Percentiles rank a stretch among this genome's conserved stretches.
Conservation (phyloP, 2,797 vertebrate genomes). For the Pseudotriccus pelzelni region DNA sequence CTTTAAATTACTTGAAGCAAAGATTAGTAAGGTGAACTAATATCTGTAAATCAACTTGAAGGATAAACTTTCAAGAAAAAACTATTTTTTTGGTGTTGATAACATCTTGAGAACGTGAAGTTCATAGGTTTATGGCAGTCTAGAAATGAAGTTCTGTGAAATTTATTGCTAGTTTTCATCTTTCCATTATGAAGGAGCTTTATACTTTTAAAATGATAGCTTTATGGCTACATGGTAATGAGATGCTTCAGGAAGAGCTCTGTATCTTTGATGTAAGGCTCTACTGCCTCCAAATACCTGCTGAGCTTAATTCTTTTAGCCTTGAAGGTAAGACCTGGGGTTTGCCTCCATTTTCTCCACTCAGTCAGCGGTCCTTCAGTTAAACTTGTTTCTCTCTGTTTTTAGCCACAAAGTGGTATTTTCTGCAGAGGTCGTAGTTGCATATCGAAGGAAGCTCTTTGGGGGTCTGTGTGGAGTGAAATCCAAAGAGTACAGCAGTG, state of each 20-base stretch:
- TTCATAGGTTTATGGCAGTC: background rate
- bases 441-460: background rate
- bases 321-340: background rate
- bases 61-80: background rate
- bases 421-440: background rate
- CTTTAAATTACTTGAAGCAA: background rate
- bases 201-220: background rate
- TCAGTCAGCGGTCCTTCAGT: background rate
- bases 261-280: background rate
- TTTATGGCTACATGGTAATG: background rate
- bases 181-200: background rate
- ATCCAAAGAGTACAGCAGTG: background rate
- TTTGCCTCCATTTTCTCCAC: background rate
- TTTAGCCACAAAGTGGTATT: background rate
- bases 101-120: background rate
- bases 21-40: background rate
- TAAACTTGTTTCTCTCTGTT: background rate
- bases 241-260: background rate
- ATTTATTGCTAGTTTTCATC: background rate
- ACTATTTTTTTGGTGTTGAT: background rate
- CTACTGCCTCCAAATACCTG: background rate
- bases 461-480: background rate
- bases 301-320: background rate
- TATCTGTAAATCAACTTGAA: constrained; percentile 7
- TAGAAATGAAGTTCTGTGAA: background rate